These are phyloP conservation scores for Liodrosophila aerea DNA, from an alignment of 2,888 invertebrate species.

Conservation along the genomic window DNA sequence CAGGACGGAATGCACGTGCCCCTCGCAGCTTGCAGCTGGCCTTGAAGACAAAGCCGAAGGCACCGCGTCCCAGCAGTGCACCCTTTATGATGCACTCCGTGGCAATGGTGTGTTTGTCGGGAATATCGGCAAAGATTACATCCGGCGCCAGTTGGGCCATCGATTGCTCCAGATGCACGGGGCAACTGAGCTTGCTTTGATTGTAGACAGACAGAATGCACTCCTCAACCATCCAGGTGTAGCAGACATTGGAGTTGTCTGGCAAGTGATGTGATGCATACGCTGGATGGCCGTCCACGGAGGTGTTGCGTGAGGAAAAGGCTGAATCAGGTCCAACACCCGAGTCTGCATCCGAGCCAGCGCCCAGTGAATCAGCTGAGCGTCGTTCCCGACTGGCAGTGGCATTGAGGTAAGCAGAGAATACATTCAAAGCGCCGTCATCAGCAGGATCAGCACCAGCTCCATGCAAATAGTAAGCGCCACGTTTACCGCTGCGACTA, in stretches of 20 bases:
- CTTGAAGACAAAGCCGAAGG: conserved; percentile 98
- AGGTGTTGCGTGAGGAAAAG: conserved; percentile 91
- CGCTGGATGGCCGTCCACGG: conserved; percentile 89
- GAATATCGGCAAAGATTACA: conserved; percentile 94
- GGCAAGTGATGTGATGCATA: conserved; percentile 77
- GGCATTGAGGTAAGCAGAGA: conserved; percentile 78
- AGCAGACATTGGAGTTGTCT: conserved; percentile 83
- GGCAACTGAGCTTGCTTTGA: conserved; percentile 88
- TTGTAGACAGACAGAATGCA: conserved; percentile 95
- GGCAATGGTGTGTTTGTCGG: conserved; percentile 90
- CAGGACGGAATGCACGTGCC: conserved; percentile 85
- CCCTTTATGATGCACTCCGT: conserved; percentile 91
- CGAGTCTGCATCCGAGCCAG: conserved; percentile 90
- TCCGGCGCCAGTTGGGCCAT: conserved; percentile 95
- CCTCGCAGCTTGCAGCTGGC: conserved; percentile 87
- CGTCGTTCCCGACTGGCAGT: conserved; percentile 74
- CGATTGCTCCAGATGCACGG: conserved; percentile 89
- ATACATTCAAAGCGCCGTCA: conserved; percentile 74
- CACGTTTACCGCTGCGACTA: conserved; percentile 64
- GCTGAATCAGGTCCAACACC: conserved; percentile 92
- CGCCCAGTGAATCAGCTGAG: conserved; percentile 83
- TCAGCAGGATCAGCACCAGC: conserved; percentile 62
- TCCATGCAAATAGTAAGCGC: conserved; percentile 60
- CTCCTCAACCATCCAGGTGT: conserved; percentile 97
- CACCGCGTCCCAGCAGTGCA: conserved; percentile 94